Conservation (phyloP, 2,888 invertebrate genomes). For the Scelioninae gen. 2 region DNA sequence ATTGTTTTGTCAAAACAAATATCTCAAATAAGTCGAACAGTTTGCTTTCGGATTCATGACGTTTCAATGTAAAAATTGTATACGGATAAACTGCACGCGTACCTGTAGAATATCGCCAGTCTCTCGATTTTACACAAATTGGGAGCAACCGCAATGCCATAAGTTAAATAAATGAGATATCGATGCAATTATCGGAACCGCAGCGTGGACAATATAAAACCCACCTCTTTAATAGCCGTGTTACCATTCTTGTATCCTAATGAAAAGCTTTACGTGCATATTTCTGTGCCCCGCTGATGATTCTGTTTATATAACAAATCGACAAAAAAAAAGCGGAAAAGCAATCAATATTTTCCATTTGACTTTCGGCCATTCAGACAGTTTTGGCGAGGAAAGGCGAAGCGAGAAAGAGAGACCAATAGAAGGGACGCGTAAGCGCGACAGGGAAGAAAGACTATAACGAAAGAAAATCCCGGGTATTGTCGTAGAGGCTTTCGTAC, state of each 20-base stretch:
- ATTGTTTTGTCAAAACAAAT: constrained; percentile 13
- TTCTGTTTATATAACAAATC: constrained; percentile 13
- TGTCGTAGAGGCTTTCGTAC: constrained; percentile 58
- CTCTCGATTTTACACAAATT: constrained; percentile 14
- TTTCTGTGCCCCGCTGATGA: constrained; percentile 9
- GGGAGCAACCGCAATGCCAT: constrained; percentile 9
- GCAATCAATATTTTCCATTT: constrained; percentile 57
- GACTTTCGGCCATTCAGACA: constrained; percentile 46
- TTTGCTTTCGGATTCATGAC: not conserved
- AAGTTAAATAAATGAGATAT: constrained; percentile 24
- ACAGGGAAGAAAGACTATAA: constrained; percentile 35
- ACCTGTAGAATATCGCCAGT: not conserved
- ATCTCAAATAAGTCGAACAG: constrained; percentile 1
- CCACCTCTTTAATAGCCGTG: not conserved
- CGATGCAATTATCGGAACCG: constrained; percentile 14
- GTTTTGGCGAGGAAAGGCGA: constrained; percentile 24
- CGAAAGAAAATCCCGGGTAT: constrained; percentile 56
- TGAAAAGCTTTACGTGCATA: not conserved
- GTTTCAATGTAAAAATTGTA: not conserved
- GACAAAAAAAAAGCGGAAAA: constrained; percentile 13
- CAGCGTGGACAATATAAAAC: not conserved
- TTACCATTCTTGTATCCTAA: constrained; percentile 3
- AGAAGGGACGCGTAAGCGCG: not conserved
- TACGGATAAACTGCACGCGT: no score
- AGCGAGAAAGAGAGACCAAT: constrained; percentile 4